Percentiles rank a stretch among this genome's conserved stretches.
These are phyloP conservation scores for Diogma glabrata DNA, from an alignment of 2,888 invertebrate genomes.

Conservation along the genomic window DNA sequence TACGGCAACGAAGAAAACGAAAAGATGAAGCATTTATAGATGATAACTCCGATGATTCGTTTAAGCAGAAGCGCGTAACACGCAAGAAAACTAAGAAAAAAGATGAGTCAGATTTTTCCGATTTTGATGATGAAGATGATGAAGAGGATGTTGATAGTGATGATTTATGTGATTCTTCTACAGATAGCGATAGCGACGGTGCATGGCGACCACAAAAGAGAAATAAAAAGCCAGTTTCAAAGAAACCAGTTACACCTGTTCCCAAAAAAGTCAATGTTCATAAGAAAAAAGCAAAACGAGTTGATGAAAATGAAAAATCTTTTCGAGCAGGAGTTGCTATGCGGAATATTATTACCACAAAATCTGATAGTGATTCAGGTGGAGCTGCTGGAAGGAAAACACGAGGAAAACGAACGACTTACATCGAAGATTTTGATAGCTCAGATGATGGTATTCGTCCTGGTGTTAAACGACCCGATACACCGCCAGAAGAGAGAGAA, in stretches of 20 bases:
- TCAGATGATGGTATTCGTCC: slow-evolving; percentile 37
- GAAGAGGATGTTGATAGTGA: slow-evolving; percentile 34
- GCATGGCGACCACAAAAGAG: slow-evolving; percentile 33
- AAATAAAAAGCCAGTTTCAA: slow-evolving; percentile 24
- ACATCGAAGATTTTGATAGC: slow-evolving; percentile 35
- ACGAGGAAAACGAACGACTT: slow-evolving; percentile 34
- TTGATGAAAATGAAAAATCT: slow-evolving; percentile 32
- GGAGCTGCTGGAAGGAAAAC: slow-evolving; percentile 18
- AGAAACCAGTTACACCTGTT: not conserved
- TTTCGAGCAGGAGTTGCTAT: slow-evolving; percentile 40
- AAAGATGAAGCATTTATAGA: slow-evolving; percentile 32
- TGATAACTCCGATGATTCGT: slow-evolving; percentile 42
- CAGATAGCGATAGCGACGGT: slow-evolving; percentile 33
- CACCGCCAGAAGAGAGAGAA: slow-evolving; percentile 36
- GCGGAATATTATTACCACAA: slow-evolving; percentile 62
- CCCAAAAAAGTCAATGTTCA: not conserved
- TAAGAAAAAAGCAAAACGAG: slow-evolving; percentile 26
- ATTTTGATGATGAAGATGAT: slow-evolving; percentile 44
- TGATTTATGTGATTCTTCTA: slow-evolving; percentile 36
- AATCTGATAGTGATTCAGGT: slow-evolving; percentile 53
- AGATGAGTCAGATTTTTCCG: slow-evolving; percentile 43
- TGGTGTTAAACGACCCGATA: slow-evolving; percentile 35
- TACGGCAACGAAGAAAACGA: slow-evolving; percentile 30
- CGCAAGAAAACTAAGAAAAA: slow-evolving; percentile 39
- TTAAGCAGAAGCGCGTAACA: slow-evolving; percentile 37